Evolutionary conservation across 92 coral and sea anemone genomes (phyloP).

Genomic region (Zoanthus sociatus): DNA sequence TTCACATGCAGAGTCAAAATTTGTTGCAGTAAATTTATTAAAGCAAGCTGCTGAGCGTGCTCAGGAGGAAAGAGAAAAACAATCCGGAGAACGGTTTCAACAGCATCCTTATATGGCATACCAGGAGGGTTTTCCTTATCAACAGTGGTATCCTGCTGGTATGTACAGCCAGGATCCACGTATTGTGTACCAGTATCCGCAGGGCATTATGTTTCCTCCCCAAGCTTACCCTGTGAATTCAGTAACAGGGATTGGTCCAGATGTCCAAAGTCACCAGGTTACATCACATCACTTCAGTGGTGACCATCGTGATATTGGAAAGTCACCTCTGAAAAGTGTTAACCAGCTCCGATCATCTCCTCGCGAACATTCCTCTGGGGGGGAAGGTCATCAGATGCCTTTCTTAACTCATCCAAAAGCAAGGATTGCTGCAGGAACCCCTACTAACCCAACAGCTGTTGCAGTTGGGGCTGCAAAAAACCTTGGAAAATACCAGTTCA

Average conservation of each 20-base stretch:
- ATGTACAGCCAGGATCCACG: conserved; percentile 83
- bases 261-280: conserved; percentile 63
- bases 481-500: conserved; percentile 70
- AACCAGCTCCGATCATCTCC: conserved; percentile 66
- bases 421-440: conserved; percentile 71
- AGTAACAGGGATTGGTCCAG: conserved; percentile 64
- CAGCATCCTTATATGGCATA: conserved; percentile 71
- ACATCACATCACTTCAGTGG: conserved; percentile 63
- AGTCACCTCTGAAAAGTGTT: conserved; percentile 50
- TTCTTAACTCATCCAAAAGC: conserved; percentile 54
- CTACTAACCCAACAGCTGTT: conserved; percentile 95
- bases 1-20: conserved; percentile 44
- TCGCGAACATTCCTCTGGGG: conserved; percentile 50
- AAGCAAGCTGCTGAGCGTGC: conserved; percentile 91
- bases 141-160: conserved; percentile 80
- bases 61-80: conserved; percentile 70
- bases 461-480: conserved; percentile 94
- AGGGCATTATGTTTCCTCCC: conserved; percentile 66
- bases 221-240: conserved; percentile 76
- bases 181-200: conserved; percentile 70
- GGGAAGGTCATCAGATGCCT: conserved; percentile 59
- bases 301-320: conserved; percentile 63
- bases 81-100: conserved; percentile 68
- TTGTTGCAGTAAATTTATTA: conserved; percentile 82
- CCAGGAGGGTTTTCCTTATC: conserved; percentile 70